phyloP scores from a whole-genome alignment of 2,888 invertebrate species.

The Tanytarsus gracilentus region DNA sequence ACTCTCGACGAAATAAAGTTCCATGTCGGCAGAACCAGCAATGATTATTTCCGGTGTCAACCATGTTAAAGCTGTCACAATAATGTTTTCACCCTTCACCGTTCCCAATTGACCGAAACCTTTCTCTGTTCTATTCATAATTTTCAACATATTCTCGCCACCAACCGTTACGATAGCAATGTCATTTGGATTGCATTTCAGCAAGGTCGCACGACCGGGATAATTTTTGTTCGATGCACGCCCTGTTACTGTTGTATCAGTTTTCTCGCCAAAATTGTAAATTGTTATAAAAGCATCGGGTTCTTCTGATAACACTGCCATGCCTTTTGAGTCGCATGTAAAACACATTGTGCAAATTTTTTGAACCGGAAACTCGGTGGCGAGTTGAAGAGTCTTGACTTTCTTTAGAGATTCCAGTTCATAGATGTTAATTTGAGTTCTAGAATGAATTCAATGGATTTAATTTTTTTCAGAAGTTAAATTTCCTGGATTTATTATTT shows the following conservation, averaged over 20 bases:
- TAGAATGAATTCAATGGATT: constrained; percentile 12
- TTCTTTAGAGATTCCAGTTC: constrained; percentile 61
- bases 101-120: constrained; percentile 51
- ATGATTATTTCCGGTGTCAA: constrained; percentile 72
- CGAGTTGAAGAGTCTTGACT: constrained; percentile 56
- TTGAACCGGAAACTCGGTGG: constrained; percentile 50
- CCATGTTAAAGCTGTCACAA: constrained; percentile 71
- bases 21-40: constrained; percentile 68
- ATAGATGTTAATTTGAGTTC: constrained; percentile 46
- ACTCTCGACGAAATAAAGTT: constrained; percentile 71
- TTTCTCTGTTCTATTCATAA: constrained; percentile 60
- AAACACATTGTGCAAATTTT: constrained; percentile 68
- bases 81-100: constrained; percentile 66
- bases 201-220: constrained; percentile 36
- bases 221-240: constrained; percentile 36
- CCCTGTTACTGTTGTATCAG: constrained; percentile 45
- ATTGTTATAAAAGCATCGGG: constrained; percentile 60
- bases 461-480: neutral
- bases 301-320: constrained; percentile 70
- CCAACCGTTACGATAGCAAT: constrained; percentile 55
- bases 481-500: neutral
- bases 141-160: constrained; percentile 46
- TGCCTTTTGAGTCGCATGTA: constrained; percentile 69
- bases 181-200: constrained; percentile 53
- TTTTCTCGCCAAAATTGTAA: constrained; percentile 65